phyloP scores from a whole-genome alignment of 2,797 vertebrate species.

The Carcharodon carcharias region DNA sequence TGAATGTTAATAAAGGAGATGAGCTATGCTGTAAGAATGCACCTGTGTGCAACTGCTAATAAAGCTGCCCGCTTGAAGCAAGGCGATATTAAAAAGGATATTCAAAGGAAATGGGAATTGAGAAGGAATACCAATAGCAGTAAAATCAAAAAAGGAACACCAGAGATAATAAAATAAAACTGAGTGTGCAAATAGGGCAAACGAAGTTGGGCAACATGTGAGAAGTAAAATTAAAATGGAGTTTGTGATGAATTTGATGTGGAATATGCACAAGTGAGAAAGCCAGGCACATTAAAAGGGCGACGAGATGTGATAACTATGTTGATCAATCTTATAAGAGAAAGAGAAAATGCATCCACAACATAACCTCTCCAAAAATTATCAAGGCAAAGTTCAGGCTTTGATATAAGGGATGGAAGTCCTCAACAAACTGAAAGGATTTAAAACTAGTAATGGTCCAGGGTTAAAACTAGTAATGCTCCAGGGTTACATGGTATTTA shows the following conservation, averaged over 20 bases:
- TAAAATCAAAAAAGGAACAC: neutral
- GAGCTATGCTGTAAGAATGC: neutral
- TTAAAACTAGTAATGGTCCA: neutral
- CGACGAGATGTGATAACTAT: neutral
- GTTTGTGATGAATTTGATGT: neutral
- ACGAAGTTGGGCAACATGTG: neutral
- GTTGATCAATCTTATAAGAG: neutral
- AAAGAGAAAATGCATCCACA: neutral
- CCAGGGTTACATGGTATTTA: neutral
- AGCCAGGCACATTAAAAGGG: neutral
- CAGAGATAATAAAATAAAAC: neutral
- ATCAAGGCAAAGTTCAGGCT: neutral
- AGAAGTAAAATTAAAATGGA: neutral
- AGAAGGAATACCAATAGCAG: neutral
- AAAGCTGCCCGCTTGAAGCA: neutral
- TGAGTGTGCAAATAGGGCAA: neutral
- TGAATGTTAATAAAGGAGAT: neutral
- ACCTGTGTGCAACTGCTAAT: neutral
- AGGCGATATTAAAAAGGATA: neutral
- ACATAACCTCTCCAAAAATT: neutral
- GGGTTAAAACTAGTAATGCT: neutral
- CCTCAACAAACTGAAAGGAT: neutral
- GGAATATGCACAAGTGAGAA: neutral
- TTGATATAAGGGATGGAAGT: neutral
- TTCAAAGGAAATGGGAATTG: neutral